Base-by-base conservation (phyloP, 1,140 invertebrate genomes). In the Aplysia californica region DNA sequence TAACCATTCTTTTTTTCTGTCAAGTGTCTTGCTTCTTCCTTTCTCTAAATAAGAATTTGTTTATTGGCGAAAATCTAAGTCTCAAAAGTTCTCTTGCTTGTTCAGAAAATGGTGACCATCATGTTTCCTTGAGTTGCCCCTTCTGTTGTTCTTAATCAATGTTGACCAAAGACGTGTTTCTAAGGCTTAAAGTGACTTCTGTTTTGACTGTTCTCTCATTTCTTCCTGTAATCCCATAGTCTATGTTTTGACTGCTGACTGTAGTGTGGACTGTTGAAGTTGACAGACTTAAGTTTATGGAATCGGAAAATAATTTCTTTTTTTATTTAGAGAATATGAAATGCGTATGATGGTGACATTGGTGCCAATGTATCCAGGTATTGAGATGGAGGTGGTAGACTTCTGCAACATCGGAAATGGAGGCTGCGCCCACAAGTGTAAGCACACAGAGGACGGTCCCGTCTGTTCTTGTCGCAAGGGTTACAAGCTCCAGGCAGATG, bases 381-480 rank as follows among this genome's bases (percentile, higher is more conserved):
- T 87, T 76, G 87, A 88, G 55, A 82, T 88, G 80, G 87, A 86
- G 75, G 87, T 87, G 38, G 84, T 86, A 67, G 90, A 88, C 73
- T 84, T 81, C 64, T 90, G 88, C 80, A 80, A 78, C 65, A 75
- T 82, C 3, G 82, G 88, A 69, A 91, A 86, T 77, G 89, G 87
- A 50, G 90, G 88, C 36, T 92, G 88, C 83, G 86, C 86, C 33
- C 91, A 90, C 66, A 86, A 84, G 58, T 92, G 92, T 79, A 86
- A 85, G 23, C 92, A 92, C 83, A 79, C 78, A 6, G 77, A 80
- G 3, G 89, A 87, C 1, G 87, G 89, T 18, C 87, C 86, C 33
- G 82, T 87, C 55, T 92, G 92, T 77, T 82, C 87, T 20, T 92
- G 92, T 83, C 75, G 84, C 21, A 81, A 88, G 44, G 91, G 91